Conservation (phyloP, 2,888 invertebrate species). For the Mythimna loreyi region DNA sequence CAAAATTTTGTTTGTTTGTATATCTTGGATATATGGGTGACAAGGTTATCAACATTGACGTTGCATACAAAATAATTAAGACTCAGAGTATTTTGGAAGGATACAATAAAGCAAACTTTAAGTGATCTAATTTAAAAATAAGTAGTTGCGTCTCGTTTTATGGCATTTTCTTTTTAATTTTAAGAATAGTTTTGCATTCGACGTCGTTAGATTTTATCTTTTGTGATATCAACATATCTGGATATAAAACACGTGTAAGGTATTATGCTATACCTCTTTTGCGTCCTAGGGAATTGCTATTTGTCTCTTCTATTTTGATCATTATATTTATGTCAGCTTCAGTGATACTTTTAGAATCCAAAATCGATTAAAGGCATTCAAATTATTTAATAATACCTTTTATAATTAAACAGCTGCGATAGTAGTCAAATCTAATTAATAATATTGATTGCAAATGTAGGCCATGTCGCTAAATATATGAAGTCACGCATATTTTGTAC, state of each 20-base stretch:
- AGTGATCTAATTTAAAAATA: not conserved
- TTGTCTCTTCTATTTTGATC: no score
- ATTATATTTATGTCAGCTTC: not conserved
- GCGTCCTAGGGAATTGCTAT: no score
- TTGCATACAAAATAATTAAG: conserved; percentile 28
- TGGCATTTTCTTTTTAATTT: not conserved
- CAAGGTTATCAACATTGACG: conserved; percentile 46
- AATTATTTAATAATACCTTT: not conserved
- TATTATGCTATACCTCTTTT: no score
- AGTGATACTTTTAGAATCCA: not conserved
- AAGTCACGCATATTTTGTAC: conserved; percentile 22
- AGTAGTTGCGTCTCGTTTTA: no score
- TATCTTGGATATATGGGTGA: conserved; percentile 45
- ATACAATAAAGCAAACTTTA: not conserved
- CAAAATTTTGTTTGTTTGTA: conserved; percentile 28
- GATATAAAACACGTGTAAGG: no score
- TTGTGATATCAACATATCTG: not conserved
- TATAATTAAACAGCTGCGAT: conserved; percentile 8
- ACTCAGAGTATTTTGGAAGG: not conserved
- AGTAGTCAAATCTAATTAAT: conserved; percentile 42
- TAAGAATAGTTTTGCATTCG: no score
- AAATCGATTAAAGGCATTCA: not conserved
- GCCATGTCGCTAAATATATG: conserved; percentile 32
- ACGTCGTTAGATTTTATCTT: not conserved
- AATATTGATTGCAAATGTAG: conserved; percentile 54